Conservation (phyloP, 2,888 invertebrate genomes). For the Ectobius pallidus region DNA sequence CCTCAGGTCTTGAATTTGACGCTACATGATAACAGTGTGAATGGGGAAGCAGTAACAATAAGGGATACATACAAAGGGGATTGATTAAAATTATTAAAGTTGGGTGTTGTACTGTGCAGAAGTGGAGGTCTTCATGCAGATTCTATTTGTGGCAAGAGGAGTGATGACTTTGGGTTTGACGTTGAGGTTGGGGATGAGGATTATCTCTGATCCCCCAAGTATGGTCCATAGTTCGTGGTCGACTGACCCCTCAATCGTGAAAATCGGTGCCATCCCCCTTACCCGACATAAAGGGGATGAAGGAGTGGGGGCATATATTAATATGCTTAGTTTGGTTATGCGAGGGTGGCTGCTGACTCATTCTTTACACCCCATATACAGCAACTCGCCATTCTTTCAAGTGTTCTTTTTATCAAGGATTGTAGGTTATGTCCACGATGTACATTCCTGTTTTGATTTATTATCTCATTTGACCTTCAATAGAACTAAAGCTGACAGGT, state of each 20-base stretch:
- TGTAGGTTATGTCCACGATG: no score
- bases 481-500: no score
- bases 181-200: constrained; percentile 12
- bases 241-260: constrained; percentile 15
- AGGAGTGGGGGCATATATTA: constrained; percentile 30
- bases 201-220: constrained; percentile 24
- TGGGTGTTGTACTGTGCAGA: constrained; percentile 8
- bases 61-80: constrained; percentile 26
- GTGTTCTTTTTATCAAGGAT: no score
- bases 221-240: constrained; percentile 26
- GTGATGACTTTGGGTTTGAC: constrained; percentile 4
- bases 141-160: neutral
- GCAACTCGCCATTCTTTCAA: neutral
- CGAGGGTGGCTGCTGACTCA: constrained; percentile 11
- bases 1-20: constrained; percentile 6
- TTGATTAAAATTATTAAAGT: constrained; percentile 33
- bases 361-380: constrained; percentile 23
- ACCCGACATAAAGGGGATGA: neutral
- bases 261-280: neutral
- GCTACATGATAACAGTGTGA: constrained; percentile 13
- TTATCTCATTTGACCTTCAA: no score
- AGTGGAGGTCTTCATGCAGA: constrained; percentile 13
- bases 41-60: constrained; percentile 15
- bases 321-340: constrained; percentile 30
- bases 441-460: no score